These are phyloP conservation scores for Alcis repandata DNA, from an alignment of 2,888 invertebrate genomes.

Conservation along the genomic window DNA sequence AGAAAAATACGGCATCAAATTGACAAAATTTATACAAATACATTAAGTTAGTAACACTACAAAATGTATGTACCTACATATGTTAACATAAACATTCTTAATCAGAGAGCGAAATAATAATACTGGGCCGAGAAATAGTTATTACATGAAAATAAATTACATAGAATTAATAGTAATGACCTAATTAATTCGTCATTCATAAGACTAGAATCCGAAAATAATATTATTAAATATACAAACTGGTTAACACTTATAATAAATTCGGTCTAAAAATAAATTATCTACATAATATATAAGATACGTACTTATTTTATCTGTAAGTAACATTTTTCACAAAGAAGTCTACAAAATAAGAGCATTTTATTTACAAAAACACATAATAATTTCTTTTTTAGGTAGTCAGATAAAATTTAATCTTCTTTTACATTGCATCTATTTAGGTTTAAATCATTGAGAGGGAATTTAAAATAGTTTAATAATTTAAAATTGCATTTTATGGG, in stretches of 20 bases:
- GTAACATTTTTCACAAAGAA: too few species aligned
- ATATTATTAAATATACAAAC: constrained; percentile 15
- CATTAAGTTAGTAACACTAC: not conserved
- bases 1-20: not conserved
- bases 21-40: not conserved
- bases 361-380: too few species aligned
- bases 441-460: too few species aligned
- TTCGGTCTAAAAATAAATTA: not conserved
- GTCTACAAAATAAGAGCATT: too few species aligned
- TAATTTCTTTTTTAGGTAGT: too few species aligned
- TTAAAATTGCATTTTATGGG: too few species aligned
- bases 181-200: constrained; percentile 13
- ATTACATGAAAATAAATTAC: not conserved
- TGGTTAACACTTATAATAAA: constrained; percentile 17
- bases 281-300: not conserved
- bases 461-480: too few species aligned
- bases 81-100: not conserved
- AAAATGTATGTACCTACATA: constrained; percentile 12
- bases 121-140: constrained; percentile 2
- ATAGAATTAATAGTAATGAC: constrained; percentile 10
- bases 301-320: too few species aligned
- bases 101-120: constrained; percentile 9
- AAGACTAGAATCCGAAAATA: constrained; percentile 42
- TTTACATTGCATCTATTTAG: too few species aligned
- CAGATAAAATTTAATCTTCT: too few species aligned